Evolutionary conservation across 2,888 invertebrate genomes (phyloP).

Genomic region (Sinohyriopsis cumingii): DNA sequence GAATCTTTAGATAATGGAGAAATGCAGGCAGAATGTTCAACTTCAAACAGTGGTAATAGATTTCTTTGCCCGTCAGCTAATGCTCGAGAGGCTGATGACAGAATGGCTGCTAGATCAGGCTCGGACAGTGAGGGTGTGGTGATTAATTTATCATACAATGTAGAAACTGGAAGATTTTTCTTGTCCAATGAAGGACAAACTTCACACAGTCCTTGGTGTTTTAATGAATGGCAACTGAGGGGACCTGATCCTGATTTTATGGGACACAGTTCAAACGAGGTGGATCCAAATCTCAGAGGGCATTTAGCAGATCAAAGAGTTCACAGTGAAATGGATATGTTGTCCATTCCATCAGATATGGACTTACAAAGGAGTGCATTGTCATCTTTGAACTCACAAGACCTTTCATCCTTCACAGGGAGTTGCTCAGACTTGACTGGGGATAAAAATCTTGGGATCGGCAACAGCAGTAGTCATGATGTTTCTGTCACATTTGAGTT

Average conservation of each 20-base stretch:
- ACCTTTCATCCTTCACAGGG: too few species aligned
- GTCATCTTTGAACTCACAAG: too few species aligned
- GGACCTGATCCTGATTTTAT: background rate
- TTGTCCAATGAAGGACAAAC: slow-evolving; percentile 1
- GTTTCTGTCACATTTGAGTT: too few species aligned
- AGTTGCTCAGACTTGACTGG: too few species aligned
- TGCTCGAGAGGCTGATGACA: too few species aligned
- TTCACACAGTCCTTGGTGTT: background rate
- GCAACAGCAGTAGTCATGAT: too few species aligned
- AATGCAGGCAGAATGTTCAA: too few species aligned
- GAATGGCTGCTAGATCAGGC: slow-evolving; percentile 1
- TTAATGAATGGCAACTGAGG: background rate
- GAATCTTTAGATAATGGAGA: too few species aligned
- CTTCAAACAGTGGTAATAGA: too few species aligned
- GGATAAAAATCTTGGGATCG: too few species aligned
- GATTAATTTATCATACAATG: background rate
- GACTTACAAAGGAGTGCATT: too few species aligned
- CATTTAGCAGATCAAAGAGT: background rate
- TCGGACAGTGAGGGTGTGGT: background rate
- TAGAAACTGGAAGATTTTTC: background rate
- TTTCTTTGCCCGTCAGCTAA: too few species aligned
- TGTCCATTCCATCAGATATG: background rate
- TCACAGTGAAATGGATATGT: background rate
- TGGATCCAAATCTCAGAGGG: background rate
- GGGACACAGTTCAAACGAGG: background rate